Evolutionary conservation across 1,140 invertebrate species (phyloP).

Genomic region (Hylyphantes graminicola): DNA sequence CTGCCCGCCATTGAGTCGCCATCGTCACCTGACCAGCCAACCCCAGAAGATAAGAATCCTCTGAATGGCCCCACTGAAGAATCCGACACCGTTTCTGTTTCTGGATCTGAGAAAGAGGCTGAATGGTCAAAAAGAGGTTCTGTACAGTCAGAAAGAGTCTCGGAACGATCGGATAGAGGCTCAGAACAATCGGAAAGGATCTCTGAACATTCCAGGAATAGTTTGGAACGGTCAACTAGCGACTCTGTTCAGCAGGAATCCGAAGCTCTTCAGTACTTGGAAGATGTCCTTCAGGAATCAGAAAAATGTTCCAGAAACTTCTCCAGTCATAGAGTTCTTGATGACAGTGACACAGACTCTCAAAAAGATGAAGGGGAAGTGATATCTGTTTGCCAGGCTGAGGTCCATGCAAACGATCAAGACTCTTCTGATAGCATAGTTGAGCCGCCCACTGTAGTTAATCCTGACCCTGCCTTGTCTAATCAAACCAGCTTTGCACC

Average conservation of each 20-base stretch:
- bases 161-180: not conserved
- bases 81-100: too few relatives aligned
- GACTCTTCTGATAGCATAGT: slow-evolving; percentile 53
- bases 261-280: slow-evolving; percentile 47
- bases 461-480: slow-evolving; percentile 31
- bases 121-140: too few relatives aligned
- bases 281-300: slow-evolving; percentile 49
- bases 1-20: slow-evolving; percentile 49
- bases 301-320: slow-evolving; percentile 25
- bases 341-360: slow-evolving; percentile 54
- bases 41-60: not conserved
- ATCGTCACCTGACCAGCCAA: slow-evolving; percentile 26
- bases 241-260: slow-evolving; percentile 35
- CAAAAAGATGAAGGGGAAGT: slow-evolving; percentile 48
- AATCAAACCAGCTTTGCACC: slow-evolving; percentile 29
- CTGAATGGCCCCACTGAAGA: not conserved
- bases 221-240: not conserved
- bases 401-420: slow-evolving; percentile 49
- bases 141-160: not conserved
- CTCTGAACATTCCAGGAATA: not conserved
- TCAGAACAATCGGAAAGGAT: not conserved
- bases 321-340: slow-evolving; percentile 12
- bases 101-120: not conserved
- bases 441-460: slow-evolving; percentile 49
- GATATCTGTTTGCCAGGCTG: slow-evolving; percentile 51